Conservation (phyloP, 2,888 invertebrate species). For the Junonia oenone region DNA sequence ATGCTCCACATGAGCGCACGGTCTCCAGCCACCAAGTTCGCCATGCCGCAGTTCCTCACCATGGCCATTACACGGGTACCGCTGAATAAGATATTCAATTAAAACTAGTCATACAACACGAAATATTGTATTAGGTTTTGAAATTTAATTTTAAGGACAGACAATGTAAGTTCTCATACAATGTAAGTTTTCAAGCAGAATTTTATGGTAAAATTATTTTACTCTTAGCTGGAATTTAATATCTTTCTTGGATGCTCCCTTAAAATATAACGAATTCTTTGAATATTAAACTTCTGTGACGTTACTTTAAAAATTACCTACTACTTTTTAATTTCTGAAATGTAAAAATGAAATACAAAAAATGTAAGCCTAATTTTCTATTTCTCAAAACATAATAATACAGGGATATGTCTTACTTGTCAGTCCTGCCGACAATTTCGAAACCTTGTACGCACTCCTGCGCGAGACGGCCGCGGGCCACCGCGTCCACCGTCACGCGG, state of each 20-base stretch:
- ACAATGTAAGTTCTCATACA: too few species aligned
- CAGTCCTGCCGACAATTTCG: constrained; percentile 80
- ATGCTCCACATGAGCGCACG: constrained; percentile 81
- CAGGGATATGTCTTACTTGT: not conserved
- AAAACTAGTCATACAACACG: not conserved
- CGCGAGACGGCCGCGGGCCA: constrained; percentile 79
- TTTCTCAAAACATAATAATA: not conserved
- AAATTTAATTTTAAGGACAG: too few species aligned
- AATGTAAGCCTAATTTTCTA: not conserved
- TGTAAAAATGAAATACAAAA: not conserved
- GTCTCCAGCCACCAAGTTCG: constrained; percentile 81
- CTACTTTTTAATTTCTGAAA: not conserved
- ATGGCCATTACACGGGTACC: constrained; percentile 84
- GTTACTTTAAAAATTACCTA: too few species aligned
- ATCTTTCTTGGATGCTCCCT: too few species aligned
- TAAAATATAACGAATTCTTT: too few species aligned
- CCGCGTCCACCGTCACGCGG: constrained; percentile 90
- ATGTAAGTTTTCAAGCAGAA: too few species aligned
- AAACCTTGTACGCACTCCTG: constrained; percentile 85
- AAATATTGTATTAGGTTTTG: not conserved
- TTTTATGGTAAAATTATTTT: too few species aligned
- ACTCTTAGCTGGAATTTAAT: not conserved
- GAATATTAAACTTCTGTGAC: too few species aligned
- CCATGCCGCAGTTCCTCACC: constrained; percentile 77
- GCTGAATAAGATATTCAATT: constrained; percentile 35